Percentiles rank a stretch among this genome's conserved stretches.
Conservation (phyloP, 2,888 invertebrate species). For the Choristoneura rosaceana region DNA sequence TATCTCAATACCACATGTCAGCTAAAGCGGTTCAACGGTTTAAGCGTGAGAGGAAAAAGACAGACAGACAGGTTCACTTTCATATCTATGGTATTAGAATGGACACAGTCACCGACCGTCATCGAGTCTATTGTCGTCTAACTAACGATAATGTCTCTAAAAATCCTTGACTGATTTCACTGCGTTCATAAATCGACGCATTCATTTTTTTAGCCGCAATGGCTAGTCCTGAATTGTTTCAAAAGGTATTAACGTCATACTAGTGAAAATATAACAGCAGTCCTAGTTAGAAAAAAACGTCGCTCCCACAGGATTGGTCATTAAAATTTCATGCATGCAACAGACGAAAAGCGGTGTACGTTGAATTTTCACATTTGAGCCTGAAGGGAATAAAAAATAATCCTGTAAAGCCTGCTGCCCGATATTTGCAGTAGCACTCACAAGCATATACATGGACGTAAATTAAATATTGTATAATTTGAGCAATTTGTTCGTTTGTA, state of each 20-base stretch:
- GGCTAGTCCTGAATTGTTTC: neutral
- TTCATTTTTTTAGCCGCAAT: neutral
- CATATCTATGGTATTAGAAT: too few relatives aligned
- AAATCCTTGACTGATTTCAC: too few relatives aligned
- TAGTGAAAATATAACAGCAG: slow-evolving; percentile 29
- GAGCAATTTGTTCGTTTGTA: neutral
- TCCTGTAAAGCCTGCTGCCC: slow-evolving; percentile 40
- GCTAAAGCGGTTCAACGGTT: too few relatives aligned
- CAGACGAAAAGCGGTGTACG: slow-evolving; percentile 42
- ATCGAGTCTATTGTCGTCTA: too few relatives aligned
- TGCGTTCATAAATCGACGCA: too few relatives aligned
- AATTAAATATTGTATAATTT: neutral
- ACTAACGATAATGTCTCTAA: too few relatives aligned
- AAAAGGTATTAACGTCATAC: neutral
- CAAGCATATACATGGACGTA: neutral
- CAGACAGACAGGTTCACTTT: too few relatives aligned
- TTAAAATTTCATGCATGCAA: slow-evolving; percentile 43
- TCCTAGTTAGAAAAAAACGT: slow-evolving; percentile 36
- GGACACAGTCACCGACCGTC: too few relatives aligned
- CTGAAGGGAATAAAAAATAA: slow-evolving; percentile 42
- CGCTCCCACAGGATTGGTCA: slow-evolving; percentile 39
- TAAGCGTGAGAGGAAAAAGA: too few relatives aligned
- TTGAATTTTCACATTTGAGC: slow-evolving; percentile 38
- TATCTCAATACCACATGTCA: too few relatives aligned
- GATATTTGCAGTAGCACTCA: slow-evolving; percentile 33